Base-by-base conservation (phyloP, 2,113 vertebrate species). In the Lanius ludovicianus region DNA sequence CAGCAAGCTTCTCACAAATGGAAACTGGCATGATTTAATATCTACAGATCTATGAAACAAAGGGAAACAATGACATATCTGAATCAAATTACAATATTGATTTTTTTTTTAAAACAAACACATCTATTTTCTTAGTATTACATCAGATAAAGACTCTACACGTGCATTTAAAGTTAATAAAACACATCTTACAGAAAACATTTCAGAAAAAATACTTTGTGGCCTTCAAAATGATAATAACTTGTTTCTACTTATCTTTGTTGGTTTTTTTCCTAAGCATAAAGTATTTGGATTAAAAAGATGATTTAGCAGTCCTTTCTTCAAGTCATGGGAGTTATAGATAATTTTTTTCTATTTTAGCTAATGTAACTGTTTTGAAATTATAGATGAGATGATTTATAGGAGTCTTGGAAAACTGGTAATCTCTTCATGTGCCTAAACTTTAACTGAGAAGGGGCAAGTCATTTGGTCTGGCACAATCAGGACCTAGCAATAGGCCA, bases 21-120 rank as follows among this genome's bases (percentile, higher is more conserved):
- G 30, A 92, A 73, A 60, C 24, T 52, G 75, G 65, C 53, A 53
- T 65, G 30, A 95, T 86, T 86, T 90, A 90, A 92, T 95, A 88
- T 44, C 53, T 50, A n/a, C 46, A 80, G 37, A 76, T 69, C 27
- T 68, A 83, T 55, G n/a, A 79, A 53, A 92, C n/a, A 77, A 74
- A 65, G 28, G n/a, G 39, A 85, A 83, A 18, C 41, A 73, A 86
- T 2, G 2, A 16, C 49, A 49, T 63, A 88, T 80, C 37, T 88
- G 44, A 93, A 90, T 92, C 44, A 52, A 87, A 88, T 62, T 73
- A 15, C 35, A 80, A 21, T 68, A 96, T 68, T 37, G 79, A 86
- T 80, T 85, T 96, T n/a, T 96, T n/a, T 69, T 63, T 67, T 23
- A 20, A 56, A 49, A 68, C 39, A 79, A 49, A 4, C 25, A 64